Conservation (phyloP, 2,113 vertebrate species). For the Triplophysa tibetana region DNA sequence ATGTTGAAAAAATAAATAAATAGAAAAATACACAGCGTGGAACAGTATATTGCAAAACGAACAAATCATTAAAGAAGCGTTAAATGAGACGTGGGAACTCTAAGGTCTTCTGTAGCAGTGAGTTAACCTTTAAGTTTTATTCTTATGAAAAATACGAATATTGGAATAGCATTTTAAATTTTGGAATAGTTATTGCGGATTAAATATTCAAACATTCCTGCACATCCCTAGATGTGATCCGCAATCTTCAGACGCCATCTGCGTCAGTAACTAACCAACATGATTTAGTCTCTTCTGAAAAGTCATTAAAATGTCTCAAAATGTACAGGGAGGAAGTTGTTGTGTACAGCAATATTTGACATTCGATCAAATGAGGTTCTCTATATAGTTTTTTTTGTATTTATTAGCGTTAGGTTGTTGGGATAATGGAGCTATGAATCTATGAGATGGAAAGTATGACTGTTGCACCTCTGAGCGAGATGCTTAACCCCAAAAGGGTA, state of each 20-base stretch:
- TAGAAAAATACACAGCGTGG: too few species aligned
- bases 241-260: constrained; percentile 60
- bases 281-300: constrained; percentile 57
- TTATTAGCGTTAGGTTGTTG: not conserved
- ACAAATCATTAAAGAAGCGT: too few species aligned
- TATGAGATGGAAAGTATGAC: not conserved
- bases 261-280: constrained; percentile 53
- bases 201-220: too few species aligned
- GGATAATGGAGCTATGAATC: not conserved
- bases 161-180: too few species aligned
- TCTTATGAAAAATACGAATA: too few species aligned
- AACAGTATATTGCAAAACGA: too few species aligned
- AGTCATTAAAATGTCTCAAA: constrained; percentile 63
- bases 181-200: too few species aligned
- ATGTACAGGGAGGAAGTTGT: not conserved
- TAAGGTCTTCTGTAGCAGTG: too few species aligned
- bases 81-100: too few species aligned
- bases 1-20: too few species aligned
- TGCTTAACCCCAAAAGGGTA: not conserved
- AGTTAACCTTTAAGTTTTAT: too few species aligned
- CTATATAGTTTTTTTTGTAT: not conserved
- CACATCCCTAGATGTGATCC: constrained; percentile 34
- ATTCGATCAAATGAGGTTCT: not conserved
- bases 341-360: not conserved
- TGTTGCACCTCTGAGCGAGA: not conserved